Evolutionary conservation across 2,888 invertebrate genomes (phyloP).

Genomic region (Drosophila melanosoma): DNA sequence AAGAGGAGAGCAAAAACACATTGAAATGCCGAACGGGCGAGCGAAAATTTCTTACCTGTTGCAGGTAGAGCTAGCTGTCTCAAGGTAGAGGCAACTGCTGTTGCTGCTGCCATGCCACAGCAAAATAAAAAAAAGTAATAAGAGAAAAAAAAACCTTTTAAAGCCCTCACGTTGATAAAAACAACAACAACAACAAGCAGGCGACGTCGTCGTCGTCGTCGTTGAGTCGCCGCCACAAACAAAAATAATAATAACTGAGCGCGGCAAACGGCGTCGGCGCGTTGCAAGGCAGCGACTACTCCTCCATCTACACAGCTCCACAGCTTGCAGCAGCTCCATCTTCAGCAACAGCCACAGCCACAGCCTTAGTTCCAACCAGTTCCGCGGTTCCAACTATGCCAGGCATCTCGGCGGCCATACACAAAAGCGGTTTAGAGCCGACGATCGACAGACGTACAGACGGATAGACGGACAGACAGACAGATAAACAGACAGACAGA

Average conservation of each 20-base stretch:
- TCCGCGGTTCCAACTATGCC: conserved; percentile 77
- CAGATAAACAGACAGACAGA: conserved; percentile 41
- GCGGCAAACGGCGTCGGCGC: conserved; percentile 59
- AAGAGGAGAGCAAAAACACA: conserved; percentile 61
- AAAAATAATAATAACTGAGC: conserved; percentile 73
- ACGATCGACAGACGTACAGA: conserved; percentile 48
- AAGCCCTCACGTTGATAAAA: conserved; percentile 76
- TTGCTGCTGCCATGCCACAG: conserved; percentile 73
- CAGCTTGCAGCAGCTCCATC: conserved; percentile 42
- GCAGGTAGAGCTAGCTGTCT: conserved; percentile 64
- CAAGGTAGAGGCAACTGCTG: conserved; percentile 34
- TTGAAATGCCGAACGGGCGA: conserved; percentile 72
- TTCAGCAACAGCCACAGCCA: conserved; percentile 20
- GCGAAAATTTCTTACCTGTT: conserved; percentile 78
- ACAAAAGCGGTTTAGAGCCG: conserved; percentile 76
- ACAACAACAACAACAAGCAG: conserved; percentile 46
- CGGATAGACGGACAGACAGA: conserved; percentile 11
- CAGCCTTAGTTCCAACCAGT: conserved; percentile 60
- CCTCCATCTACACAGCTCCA: conserved; percentile 44
- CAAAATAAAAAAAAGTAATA: conserved; percentile 23
- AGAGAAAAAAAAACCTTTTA: conserved; percentile 75
- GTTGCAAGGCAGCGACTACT: conserved; percentile 60
- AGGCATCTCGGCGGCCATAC: conserved; percentile 73
- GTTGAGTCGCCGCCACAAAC: conserved; percentile 70
- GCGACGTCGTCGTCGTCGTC: conserved; percentile 31